These are phyloP conservation scores for Phania funesta DNA, from an alignment of 2,888 invertebrate species.

Conservation along the genomic window DNA sequence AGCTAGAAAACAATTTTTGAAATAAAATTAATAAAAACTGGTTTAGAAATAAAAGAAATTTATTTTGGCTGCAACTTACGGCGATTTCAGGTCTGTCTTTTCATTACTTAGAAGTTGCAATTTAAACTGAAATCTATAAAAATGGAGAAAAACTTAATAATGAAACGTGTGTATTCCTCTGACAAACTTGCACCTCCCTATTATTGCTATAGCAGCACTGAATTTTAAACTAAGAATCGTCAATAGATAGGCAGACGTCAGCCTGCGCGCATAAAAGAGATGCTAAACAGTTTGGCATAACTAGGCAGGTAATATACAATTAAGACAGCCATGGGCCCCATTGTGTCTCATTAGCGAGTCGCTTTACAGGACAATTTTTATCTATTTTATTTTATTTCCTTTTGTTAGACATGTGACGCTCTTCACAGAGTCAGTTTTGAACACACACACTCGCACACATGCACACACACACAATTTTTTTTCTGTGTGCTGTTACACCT, in stretches of 20 bases:
- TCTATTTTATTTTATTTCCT: constrained; percentile 9
- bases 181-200: too few species aligned
- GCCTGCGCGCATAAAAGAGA: background rate
- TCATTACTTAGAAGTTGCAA: too few species aligned
- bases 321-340: constrained; percentile 16
- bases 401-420: background rate
- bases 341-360: constrained; percentile 56
- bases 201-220: background rate
- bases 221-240: background rate
- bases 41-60: too few species aligned
- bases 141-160: too few species aligned
- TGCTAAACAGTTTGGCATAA: constrained; percentile 1
- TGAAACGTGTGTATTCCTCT: too few species aligned
- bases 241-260: too few species aligned
- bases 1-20: too few species aligned
- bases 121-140: too few species aligned
- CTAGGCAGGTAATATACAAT: constrained; percentile 32
- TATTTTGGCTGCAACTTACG: too few species aligned
- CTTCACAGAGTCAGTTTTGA: background rate
- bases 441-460: background rate
- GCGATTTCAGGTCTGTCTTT: too few species aligned
- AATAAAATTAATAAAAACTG: too few species aligned
- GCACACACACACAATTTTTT: too few species aligned
- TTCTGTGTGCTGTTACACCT: constrained; percentile 35
- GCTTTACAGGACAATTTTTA: constrained; percentile 24